Evolutionary conservation across 2,797 vertebrate species (phyloP).

Genomic region (Dallia pectoralis): DNA sequence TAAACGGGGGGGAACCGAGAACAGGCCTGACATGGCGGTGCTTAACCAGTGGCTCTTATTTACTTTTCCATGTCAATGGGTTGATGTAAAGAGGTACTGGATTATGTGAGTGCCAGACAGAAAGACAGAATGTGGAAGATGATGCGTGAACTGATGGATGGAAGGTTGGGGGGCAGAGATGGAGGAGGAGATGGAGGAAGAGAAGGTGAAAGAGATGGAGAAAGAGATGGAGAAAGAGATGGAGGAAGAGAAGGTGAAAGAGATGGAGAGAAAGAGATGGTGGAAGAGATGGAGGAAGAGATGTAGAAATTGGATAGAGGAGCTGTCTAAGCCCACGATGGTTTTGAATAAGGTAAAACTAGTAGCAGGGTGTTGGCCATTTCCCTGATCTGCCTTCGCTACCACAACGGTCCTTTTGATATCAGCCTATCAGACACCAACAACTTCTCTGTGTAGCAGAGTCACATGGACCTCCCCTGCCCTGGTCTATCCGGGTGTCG

Average conservation of each 20-base stretch:
- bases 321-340: constrained; percentile 11
- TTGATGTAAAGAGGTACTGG: not conserved
- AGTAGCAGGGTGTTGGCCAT: constrained; percentile 4
- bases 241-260: constrained; percentile 33
- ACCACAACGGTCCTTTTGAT: no score
- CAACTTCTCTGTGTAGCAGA: constrained; percentile 6
- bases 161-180: constrained; percentile 20
- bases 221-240: no score
- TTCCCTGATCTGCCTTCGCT: not conserved
- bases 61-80: not conserved
- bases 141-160: constrained; percentile 18
- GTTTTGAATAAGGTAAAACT: constrained; percentile 11
- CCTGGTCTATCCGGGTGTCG: constrained; percentile 46
- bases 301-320: not conserved
- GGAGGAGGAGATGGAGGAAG: constrained; percentile 26
- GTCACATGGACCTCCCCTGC: constrained; percentile 19
- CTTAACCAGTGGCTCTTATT: not conserved
- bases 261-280: constrained; percentile 33
- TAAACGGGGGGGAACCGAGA: not conserved
- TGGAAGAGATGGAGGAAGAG: constrained; percentile 24
- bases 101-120: constrained; percentile 1
- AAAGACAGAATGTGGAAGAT: constrained; percentile 10
- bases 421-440: no score
- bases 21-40: not conserved
- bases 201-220: no score